Evolutionary conservation across 2,888 invertebrate genomes (phyloP), one percentile per base, ranked within the genome.

Genomic region (Ormyrus labotus): DNA sequence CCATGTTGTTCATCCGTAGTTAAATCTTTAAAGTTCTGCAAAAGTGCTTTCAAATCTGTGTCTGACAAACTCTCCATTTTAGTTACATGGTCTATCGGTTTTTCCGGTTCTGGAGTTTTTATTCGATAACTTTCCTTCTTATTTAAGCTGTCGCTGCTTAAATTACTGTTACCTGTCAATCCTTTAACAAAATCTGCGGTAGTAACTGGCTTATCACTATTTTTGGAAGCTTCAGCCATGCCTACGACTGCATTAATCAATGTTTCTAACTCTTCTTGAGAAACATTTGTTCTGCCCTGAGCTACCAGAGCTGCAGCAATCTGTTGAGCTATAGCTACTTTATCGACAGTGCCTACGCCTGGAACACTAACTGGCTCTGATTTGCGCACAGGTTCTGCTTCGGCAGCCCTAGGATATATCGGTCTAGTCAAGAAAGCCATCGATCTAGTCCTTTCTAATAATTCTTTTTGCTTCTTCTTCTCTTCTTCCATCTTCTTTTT

Each of bases 1-100:
- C 95, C 95, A 87, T 96, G 95, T 86, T 97, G 96, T 88, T 97
- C 96, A 83, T 96, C 96, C 0, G 94, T 93, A 0, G 95, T 95
- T 11, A 97, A 90, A 85, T 96, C 96, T 88, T 96, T 96, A 85
- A 95, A 95, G 87, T 96, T 96, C 88, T 96, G 95, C 77, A 97
- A 89, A 1, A 96, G 90, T 0, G 95, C 95, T 88, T 96, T 96
- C 67, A 97, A 89, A 86, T 97, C 96, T 0, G 95, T 94, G 88
- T 97, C 96, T 0, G 96, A 96, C 8, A 97, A 91, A 10, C 94
- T 94, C 84, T 96, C 96, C 93, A 96, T 94, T 74, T 93, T 88
- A 91, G 86, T 92, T 91, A 34, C 92, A 88, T 67, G 91, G 84
- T 68, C 92, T 87, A 64, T 88, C 7, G 82, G 76, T 73, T 84